phyloP scores from a whole-genome alignment of 1,140 invertebrate species.

The Myzus persicae region DNA sequence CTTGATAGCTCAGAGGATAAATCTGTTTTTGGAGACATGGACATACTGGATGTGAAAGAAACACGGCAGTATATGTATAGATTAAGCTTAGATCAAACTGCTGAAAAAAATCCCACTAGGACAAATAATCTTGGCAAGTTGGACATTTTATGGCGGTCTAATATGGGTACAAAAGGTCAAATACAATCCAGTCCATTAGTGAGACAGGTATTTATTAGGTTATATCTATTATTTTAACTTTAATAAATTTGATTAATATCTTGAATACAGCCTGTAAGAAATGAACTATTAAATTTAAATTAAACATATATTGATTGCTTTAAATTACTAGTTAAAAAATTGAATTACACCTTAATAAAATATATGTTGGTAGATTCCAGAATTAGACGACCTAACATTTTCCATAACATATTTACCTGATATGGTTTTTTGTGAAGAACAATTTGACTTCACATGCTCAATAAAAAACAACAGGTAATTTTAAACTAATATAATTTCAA shows the following conservation, averaged over 20 bases:
- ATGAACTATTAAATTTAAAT: background rate
- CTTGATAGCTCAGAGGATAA: constrained; percentile 65
- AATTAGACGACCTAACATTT: constrained; percentile 50
- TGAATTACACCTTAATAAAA: background rate
- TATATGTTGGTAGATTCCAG: constrained; percentile 36
- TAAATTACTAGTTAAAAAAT: background rate
- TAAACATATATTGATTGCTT: background rate
- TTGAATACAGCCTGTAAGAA: background rate
- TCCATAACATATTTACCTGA: constrained; percentile 43
- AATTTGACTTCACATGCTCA: constrained; percentile 46
- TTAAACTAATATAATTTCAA: background rate
- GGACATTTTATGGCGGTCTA: constrained; percentile 97
- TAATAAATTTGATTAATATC: too few species aligned
- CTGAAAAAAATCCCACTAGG: constrained; percentile 77
- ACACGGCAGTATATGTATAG: constrained; percentile 94
- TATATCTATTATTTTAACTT: background rate
- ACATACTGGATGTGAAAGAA: constrained; percentile 79
- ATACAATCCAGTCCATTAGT: constrained; percentile 95
- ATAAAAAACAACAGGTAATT: constrained; percentile 56
- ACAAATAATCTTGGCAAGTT: constrained; percentile 94
- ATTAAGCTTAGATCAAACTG: constrained; percentile 76
- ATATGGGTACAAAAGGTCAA: constrained; percentile 92
- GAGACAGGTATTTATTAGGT: constrained; percentile 74
- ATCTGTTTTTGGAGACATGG: constrained; percentile 85
- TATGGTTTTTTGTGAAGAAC: constrained; percentile 52